A percentile compares a stretch with the other conserved stretches of the same genome.
These are phyloP conservation scores for Gibbula magus DNA, from an alignment of 2,888 invertebrate genomes.

Conservation along the genomic window DNA sequence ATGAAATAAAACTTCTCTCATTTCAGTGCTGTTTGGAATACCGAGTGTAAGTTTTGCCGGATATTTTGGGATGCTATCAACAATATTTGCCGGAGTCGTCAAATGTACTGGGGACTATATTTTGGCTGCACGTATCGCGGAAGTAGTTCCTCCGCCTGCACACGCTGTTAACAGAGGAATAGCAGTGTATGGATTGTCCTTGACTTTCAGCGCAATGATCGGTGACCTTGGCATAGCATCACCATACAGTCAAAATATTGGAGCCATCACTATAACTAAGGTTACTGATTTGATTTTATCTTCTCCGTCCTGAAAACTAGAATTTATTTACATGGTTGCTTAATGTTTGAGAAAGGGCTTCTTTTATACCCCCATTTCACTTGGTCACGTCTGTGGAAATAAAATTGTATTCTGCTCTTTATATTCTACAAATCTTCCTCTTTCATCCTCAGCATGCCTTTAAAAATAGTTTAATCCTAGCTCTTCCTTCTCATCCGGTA, in stretches of 20 bases:
- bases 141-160: constrained; percentile 87
- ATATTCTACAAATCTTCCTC: no score
- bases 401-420: no score
- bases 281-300: constrained; percentile 77
- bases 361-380: no score
- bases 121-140: constrained; percentile 83
- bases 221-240: constrained; percentile 92
- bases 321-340: no score
- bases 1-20: not conserved
- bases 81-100: constrained; percentile 64
- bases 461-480: no score
- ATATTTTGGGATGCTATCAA: constrained; percentile 67
- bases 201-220: constrained; percentile 87
- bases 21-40: constrained; percentile 76
- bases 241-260: constrained; percentile 92
- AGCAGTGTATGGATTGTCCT: constrained; percentile 87
- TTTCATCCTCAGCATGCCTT: no score
- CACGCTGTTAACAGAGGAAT: constrained; percentile 85
- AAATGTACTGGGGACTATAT: constrained; percentile 88
- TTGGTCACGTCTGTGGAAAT: no score
- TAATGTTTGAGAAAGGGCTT: no score
- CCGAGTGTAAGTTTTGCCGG: constrained; percentile 67
- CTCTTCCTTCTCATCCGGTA: no score
- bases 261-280: constrained; percentile 90
- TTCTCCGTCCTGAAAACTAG: no score